phyloP scores from a whole-genome alignment of 2,888 invertebrate species.

The Prionchulus punctatus region DNA sequence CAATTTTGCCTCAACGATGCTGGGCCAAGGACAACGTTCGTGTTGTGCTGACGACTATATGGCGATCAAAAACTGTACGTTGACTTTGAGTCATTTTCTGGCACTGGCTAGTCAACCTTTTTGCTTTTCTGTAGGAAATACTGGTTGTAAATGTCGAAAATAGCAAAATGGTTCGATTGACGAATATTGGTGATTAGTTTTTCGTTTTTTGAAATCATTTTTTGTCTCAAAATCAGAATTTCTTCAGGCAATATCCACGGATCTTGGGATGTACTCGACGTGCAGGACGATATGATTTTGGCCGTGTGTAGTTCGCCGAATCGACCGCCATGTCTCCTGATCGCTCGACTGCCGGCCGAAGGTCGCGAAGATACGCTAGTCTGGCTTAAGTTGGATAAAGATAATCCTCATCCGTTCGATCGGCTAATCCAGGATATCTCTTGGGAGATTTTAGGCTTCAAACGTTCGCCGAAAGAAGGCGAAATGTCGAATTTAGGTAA shows the following conservation, averaged over 20 bases:
- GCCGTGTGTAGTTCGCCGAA: constrained; percentile 21
- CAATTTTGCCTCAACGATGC: constrained; percentile 11
- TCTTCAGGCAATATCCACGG: constrained; percentile 5
- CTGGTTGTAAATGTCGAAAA: constrained; percentile 16
- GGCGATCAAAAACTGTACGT: constrained; percentile 19
- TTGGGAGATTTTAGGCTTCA: constrained; percentile 3
- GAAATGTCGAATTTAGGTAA: neutral
- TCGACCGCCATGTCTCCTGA: constrained; percentile 18
- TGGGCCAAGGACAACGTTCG: constrained; percentile 20
- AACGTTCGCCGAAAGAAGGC: neutral
- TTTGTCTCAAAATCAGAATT: neutral
- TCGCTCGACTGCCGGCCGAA: constrained; percentile 16
- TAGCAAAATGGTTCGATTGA: constrained; percentile 16
- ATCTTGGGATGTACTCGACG: constrained; percentile 21
- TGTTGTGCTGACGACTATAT: constrained; percentile 18
- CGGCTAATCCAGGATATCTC: neutral
- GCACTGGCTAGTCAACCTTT: neutral
- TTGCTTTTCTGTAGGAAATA: constrained; percentile 15
- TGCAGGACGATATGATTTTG: constrained; percentile 18
- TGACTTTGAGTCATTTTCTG: neutral
- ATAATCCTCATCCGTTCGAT: neutral
- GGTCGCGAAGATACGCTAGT: neutral
- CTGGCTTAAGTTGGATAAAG: neutral
- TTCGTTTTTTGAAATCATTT: neutral
- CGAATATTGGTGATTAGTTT: constrained; percentile 14